Evolutionary conservation across 1,140 invertebrate genomes (phyloP).

Genomic region (Charaxes varanes): DNA sequence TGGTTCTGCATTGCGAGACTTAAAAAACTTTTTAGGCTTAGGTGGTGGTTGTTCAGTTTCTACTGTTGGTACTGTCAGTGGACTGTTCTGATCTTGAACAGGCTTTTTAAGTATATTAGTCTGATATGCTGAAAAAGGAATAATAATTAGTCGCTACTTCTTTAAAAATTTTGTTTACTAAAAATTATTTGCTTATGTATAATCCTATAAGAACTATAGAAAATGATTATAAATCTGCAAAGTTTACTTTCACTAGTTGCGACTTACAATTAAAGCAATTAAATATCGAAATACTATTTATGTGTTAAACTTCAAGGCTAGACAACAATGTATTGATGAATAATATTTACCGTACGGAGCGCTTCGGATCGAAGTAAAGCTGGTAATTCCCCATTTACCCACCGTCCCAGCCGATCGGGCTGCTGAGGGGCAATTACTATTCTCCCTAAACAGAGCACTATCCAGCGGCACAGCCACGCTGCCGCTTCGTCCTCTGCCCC

Average conservation of each 20-base stretch:
- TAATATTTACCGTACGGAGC: conserved; percentile 79
- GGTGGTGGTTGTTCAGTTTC: conserved; percentile 72
- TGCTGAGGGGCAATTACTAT: conserved; percentile 89
- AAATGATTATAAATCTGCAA: background rate
- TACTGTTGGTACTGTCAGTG: conserved; percentile 72
- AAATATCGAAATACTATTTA: conserved; percentile 12
- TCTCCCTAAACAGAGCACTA: conserved; percentile 85
- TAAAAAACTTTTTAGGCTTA: conserved; percentile 94
- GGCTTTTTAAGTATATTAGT: conserved; percentile 69
- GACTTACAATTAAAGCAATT: background rate
- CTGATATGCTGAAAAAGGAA: conserved; percentile 57
- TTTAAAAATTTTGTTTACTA: no score
- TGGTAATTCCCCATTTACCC: conserved; percentile 95
- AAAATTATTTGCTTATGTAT: no score
- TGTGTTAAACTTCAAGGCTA: conserved; percentile 29
- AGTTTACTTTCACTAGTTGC: background rate
- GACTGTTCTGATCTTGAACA: conserved; percentile 76
- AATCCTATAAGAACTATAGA: no score
- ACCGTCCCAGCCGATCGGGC: conserved; percentile 91
- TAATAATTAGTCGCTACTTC: conserved; percentile 9
- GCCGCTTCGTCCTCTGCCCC: conserved; percentile 76
- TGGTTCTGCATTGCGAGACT: conserved; percentile 83
- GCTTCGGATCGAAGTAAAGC: conserved; percentile 91
- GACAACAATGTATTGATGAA: conserved; percentile 19
- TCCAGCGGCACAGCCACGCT: conserved; percentile 77